Percentiles rank a stretch among this genome's conserved stretches.
These are phyloP conservation scores for Coptodon rendalli DNA, from an alignment of 2,113 vertebrate genomes.

Conservation along the genomic window DNA sequence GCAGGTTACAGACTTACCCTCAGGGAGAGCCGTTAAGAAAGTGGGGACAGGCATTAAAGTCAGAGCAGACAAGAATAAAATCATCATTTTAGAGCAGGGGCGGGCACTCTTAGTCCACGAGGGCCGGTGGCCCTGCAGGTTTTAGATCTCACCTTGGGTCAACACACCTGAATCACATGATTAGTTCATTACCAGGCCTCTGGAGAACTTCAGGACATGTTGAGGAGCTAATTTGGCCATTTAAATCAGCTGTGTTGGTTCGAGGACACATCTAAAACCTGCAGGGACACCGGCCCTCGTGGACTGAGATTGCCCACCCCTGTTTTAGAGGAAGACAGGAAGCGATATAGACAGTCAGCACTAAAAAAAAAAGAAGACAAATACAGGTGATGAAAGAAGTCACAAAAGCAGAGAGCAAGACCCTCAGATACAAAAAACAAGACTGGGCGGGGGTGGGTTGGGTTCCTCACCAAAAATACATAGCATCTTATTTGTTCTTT, in stretches of 20 bases:
- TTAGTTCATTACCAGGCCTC: no score
- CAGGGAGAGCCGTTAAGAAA: background rate
- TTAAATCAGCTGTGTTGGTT: no score
- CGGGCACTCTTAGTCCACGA: no score
- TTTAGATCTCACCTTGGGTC: no score
- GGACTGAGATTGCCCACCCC: no score
- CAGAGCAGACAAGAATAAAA: background rate
- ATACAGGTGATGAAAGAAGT: background rate
- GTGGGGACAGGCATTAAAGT: background rate
- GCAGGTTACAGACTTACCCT: background rate
- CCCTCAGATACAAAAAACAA: background rate
- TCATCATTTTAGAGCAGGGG: background rate
- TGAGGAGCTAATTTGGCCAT: no score
- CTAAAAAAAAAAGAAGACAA: background rate
- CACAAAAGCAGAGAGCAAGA: background rate
- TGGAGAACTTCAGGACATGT: no score
- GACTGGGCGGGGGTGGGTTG: background rate
- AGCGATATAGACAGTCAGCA: background rate
- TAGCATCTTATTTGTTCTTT: background rate
- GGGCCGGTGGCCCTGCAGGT: no score
- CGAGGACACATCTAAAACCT: no score
- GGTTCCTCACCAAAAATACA: background rate
- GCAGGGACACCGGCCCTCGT: no score
- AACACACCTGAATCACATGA: no score
- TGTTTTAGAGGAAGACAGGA: background rate